phyloP scores from a whole-genome alignment of 2,888 invertebrate species.

The Brachypterus glaber region DNA sequence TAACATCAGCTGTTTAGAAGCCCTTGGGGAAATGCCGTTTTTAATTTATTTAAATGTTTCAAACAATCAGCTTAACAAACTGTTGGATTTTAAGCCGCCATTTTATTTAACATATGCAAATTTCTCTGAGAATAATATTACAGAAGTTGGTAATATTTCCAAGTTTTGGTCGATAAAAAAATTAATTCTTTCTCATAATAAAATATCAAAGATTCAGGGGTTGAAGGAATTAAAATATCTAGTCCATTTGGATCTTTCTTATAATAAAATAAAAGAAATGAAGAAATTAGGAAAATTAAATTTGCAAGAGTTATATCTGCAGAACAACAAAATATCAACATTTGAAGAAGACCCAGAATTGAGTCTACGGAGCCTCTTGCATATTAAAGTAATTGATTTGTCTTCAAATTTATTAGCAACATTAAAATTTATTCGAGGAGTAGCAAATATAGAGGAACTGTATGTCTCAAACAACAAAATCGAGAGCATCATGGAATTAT shows the following conservation, averaged over 20 bases:
- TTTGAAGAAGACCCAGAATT: slow-evolving; percentile 37
- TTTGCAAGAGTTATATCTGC: slow-evolving; percentile 33
- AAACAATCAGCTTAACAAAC: slow-evolving; percentile 44
- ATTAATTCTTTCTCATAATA: slow-evolving; percentile 53
- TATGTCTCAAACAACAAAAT: slow-evolving; percentile 36
- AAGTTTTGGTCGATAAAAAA: slow-evolving; percentile 53
- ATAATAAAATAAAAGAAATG: slow-evolving; percentile 48
- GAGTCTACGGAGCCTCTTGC: too few relatives aligned
- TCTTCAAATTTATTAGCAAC: slow-evolving; percentile 37
- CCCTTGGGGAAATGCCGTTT: slow-evolving; percentile 46
- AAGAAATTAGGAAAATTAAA: slow-evolving; percentile 47
- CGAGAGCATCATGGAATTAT: slow-evolving; percentile 33
- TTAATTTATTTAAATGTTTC: slow-evolving; percentile 50
- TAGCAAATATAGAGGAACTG: slow-evolving; percentile 32
- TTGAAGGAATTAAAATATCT: slow-evolving; percentile 48
- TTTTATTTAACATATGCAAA: slow-evolving; percentile 54
- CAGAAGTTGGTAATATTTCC: slow-evolving; percentile 44
- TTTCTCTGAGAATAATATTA: slow-evolving; percentile 49
- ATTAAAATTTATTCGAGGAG: slow-evolving; percentile 44
- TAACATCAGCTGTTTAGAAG: slow-evolving; percentile 42
- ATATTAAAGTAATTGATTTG: not conserved
- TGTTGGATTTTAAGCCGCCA: slow-evolving; percentile 49
- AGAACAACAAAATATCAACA: slow-evolving; percentile 25
- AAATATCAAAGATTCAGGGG: slow-evolving; percentile 47
- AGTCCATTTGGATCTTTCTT: slow-evolving; percentile 49